Evolutionary conservation across 2,888 invertebrate genomes (phyloP), one percentile per base, ranked within the genome.

Genomic region (Zaprionus bogoriensis): DNA sequence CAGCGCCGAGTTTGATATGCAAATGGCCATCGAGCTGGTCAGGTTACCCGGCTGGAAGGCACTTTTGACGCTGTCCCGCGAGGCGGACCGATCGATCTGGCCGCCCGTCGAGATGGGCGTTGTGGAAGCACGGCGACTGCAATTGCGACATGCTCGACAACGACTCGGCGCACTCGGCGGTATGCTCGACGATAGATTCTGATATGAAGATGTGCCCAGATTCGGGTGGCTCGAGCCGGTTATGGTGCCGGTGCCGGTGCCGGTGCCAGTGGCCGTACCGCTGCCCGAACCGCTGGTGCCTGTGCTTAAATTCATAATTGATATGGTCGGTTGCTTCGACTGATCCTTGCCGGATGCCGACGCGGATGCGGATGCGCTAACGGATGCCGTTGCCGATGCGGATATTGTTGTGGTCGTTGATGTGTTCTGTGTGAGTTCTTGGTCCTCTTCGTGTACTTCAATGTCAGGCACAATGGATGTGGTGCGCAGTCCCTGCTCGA

Each of bases 31-130:
- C 54, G 89, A 87, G 58, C 74, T 78, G 69, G 82, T 80, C 50
- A 89, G 76, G 54, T 89, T 89, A 61, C 88, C 88, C 91, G 94
- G 95, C 63, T 89, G 89, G 88, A 93, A 92, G 89, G 93, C 93
- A 67, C 95, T 95, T 79, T 95, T 93, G 72, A 96, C 94, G 89
- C 95, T 96, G 89, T 96, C 96, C 76, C 95, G 93, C 53, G 97
- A 97, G 70, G 95, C 94, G 84, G 97, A 97, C 84, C 97, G 94
- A 88, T 96, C 95, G 91, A 97, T 93, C 28, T 95, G 94, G 79
- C 95, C 90, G 61, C 94, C 93, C 51, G 71, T 88, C 47, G 95
- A 95, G 59, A 94, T 93, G 41, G 96, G 95, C 67, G 95, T 95
- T 57, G 95, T 94, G n/a, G 96, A 96, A 69, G 96, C 95, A 74